phyloP scores from a whole-genome alignment of 1,140 invertebrate species.

The Lepeophtheirus salmonis region DNA sequence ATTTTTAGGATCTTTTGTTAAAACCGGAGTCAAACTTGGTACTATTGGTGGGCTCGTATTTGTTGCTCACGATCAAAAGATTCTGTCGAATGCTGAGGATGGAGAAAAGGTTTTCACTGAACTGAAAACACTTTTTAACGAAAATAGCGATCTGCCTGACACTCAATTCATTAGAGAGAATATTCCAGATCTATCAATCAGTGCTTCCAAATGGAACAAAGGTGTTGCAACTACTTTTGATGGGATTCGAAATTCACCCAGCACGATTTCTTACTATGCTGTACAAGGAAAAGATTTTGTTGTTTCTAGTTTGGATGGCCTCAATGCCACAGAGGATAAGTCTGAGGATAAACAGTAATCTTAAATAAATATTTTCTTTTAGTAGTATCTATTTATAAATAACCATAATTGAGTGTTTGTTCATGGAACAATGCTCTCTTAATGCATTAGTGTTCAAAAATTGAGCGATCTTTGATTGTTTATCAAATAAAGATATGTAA shows the following conservation, averaged over 20 bases:
- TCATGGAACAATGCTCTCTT: too few relatives aligned
- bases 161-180: not conserved
- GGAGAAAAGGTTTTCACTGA: not conserved
- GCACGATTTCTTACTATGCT: not conserved
- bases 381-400: too few relatives aligned
- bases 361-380: too few relatives aligned
- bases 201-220: not conserved
- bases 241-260: not conserved
- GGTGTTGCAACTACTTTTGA: not conserved
- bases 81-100: not conserved
- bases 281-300: not conserved
- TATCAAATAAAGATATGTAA: too few relatives aligned
- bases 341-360: not conserved
- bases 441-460: too few relatives aligned
- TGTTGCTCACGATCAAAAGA: not conserved
- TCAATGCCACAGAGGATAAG: not conserved
- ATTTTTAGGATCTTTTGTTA: not conserved
- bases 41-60: not conserved
- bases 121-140: not conserved
- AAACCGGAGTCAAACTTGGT: slow-evolving; percentile 5
- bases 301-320: not conserved
- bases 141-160: not conserved
- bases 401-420: too few relatives aligned
- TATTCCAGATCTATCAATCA: not conserved
- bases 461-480: too few relatives aligned